A percentile compares a stretch with the other conserved stretches of the same genome.
Conservation (phyloP, 2,888 invertebrate species). For the Lasioglossum pauxillum region DNA sequence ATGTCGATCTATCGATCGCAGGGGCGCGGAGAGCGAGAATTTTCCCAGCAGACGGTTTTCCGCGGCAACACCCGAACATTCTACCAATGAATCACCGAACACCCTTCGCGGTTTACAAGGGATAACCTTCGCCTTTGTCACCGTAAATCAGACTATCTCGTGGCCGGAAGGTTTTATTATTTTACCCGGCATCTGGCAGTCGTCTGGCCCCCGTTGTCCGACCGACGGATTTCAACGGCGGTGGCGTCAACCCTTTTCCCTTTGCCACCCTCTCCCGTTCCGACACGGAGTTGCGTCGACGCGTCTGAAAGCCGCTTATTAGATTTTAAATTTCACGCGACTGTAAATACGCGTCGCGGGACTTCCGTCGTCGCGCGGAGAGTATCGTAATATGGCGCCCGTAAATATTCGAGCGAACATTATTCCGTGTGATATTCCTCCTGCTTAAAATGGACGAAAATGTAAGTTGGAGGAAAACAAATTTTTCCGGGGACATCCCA, state of each 20-base stretch:
- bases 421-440: neutral
- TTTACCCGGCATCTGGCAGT: constrained; percentile 69
- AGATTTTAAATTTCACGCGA: constrained; percentile 42
- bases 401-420: constrained; percentile 18
- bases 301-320: constrained; percentile 34
- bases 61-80: constrained; percentile 20
- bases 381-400: neutral
- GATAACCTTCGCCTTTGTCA: constrained; percentile 80
- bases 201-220: constrained; percentile 37
- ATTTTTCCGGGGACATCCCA: too few relatives aligned
- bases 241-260: neutral
- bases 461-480: too few relatives aligned
- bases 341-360: constrained; percentile 4
- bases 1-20: neutral
- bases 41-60: neutral
- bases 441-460: too few relatives aligned
- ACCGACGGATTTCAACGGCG: constrained; percentile 13
- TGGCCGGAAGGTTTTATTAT: constrained; percentile 75
- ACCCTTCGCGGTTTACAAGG: constrained; percentile 68
- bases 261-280: neutral
- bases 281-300: neutral
- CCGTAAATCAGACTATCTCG: constrained; percentile 82
- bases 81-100: constrained; percentile 81
- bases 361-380: neutral
- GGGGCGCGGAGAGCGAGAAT: neutral